Base-by-base conservation (phyloP, 2,888 invertebrate species). In the Amorpha juglandis region DNA sequence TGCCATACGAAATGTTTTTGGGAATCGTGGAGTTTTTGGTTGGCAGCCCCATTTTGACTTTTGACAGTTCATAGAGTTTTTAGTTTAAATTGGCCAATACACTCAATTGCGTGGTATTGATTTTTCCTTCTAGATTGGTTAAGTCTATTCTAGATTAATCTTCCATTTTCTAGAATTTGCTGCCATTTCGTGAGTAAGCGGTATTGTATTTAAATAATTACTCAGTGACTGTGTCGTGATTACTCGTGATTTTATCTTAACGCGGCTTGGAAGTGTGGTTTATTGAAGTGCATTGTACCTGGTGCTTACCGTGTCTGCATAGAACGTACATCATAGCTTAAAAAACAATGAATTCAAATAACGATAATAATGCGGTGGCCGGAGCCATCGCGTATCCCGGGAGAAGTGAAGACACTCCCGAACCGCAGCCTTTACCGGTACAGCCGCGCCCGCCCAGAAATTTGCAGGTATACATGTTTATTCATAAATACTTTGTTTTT, bases 401-500 rank as follows among this genome's bases (percentile, higher is more conserved):
- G 35, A 72, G 76, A 7, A 78, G 75, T 70, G 76, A 74, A 9
- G 74, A 73, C 33, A 70, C 74, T 67, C 69, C 73, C 0, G 78
- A 78, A 62, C 70, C 80, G 1, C 38, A 79, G 62, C 71, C 80
- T 0, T 35, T 76, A 1, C 76, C 86, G 0, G 71, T 71, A 0
- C 91, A 89, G 69, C 91, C 89, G 1, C 77, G 90, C 35, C 91
- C 88, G 68, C 91, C 92, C 0, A 80, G 81, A 63, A 90, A 87
- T 72, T 75, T 93, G 42, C 92, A 92, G 89, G 93, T 90, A 75
- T 53, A n/a, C n/a, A n/a, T 58, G 62, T 48, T 45, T 35, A 48
- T 33, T 19, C 63, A 19, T 11, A 53, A 53, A 42, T n/a, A 45
- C 8, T 27, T 6, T 42, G 8, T 21, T 52, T 19, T 52, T 9